Conservation (phyloP, 2,113 vertebrate genomes). For the Coreoperca whiteheadi region DNA sequence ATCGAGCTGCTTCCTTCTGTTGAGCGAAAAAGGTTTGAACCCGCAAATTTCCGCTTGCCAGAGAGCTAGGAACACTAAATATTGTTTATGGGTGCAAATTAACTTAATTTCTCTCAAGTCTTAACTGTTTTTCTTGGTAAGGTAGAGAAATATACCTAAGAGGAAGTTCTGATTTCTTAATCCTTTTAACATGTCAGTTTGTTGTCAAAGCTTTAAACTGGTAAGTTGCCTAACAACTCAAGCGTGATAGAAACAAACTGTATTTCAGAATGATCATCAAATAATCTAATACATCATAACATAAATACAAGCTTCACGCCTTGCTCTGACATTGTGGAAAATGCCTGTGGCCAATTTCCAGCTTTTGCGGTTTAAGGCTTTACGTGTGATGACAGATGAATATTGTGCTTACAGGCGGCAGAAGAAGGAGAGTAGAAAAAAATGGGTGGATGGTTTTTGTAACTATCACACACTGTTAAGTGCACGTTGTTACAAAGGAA, state of each 20-base stretch:
- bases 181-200: conserved; percentile 12
- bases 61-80: neutral
- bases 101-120: neutral
- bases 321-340: conserved; percentile 49
- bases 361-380: conserved; percentile 41
- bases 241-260: neutral
- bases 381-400: conserved; percentile 51
- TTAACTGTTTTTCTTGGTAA: neutral
- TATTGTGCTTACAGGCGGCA: conserved; percentile 5
- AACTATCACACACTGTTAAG: conserved; percentile 7
- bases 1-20: too few species aligned
- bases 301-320: conserved; percentile 45
- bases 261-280: conserved; percentile 51
- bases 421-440: conserved; percentile 24
- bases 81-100: neutral
- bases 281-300: conserved; percentile 54
- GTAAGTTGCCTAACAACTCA: conserved; percentile 20
- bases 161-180: neutral
- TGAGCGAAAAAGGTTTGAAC: too few species aligned
- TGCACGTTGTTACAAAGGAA: conserved; percentile 26
- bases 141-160: neutral
- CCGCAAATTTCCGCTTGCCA: too few species aligned
- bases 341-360: conserved; percentile 56
- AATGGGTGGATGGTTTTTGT: conserved; percentile 17
- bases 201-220: neutral